A percentile compares a stretch with the other conserved stretches of the same genome.
These are phyloP conservation scores for Drosophila carrolli DNA, from an alignment of 1,140 invertebrate species.

Conservation along the genomic window DNA sequence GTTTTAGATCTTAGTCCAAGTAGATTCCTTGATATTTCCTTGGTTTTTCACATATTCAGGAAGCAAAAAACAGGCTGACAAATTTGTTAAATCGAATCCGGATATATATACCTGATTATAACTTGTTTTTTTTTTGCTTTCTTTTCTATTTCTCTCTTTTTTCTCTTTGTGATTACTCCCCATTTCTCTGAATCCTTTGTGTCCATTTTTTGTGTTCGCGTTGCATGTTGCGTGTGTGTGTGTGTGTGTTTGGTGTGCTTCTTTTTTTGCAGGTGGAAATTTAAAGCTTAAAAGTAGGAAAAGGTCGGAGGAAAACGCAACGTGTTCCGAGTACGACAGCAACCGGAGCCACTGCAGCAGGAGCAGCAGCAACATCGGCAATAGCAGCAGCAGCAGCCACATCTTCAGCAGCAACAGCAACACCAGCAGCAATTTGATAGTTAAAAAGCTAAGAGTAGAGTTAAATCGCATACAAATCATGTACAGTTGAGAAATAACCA, in stretches of 20 bases:
- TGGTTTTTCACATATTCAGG: slow-evolving; percentile 5
- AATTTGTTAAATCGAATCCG: slow-evolving; percentile 3
- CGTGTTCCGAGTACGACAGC: neutral
- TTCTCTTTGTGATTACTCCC: slow-evolving; percentile 24
- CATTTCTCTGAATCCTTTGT: slow-evolving; percentile 6
- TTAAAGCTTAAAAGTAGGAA: slow-evolving; percentile 22
- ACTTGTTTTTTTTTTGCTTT: slow-evolving; percentile 37
- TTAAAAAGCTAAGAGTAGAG: slow-evolving; percentile 69
- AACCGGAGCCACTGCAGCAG: neutral
- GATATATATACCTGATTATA: slow-evolving; percentile 40
- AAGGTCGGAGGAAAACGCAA: slow-evolving; percentile 5
- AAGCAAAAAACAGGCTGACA: slow-evolving; percentile 15
- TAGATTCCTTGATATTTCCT: slow-evolving; percentile 2
- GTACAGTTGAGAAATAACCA: slow-evolving; percentile 51
- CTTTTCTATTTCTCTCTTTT: slow-evolving; percentile 32
- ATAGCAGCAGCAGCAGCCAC: neutral
- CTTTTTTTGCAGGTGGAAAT: slow-evolving; percentile 30
- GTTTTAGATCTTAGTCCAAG: slow-evolving; percentile 13
- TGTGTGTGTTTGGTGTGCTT: slow-evolving; percentile 29
- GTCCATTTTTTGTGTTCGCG: slow-evolving; percentile 2
- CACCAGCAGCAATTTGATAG: slow-evolving; percentile 51
- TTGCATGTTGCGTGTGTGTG: slow-evolving; percentile 2
- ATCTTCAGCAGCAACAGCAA: slow-evolving; percentile 4
- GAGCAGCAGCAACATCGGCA: neutral
- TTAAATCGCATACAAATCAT: slow-evolving; percentile 68